Base-by-base conservation (phyloP, 2,888 invertebrate genomes). In the Cheilosia scutellata region DNA sequence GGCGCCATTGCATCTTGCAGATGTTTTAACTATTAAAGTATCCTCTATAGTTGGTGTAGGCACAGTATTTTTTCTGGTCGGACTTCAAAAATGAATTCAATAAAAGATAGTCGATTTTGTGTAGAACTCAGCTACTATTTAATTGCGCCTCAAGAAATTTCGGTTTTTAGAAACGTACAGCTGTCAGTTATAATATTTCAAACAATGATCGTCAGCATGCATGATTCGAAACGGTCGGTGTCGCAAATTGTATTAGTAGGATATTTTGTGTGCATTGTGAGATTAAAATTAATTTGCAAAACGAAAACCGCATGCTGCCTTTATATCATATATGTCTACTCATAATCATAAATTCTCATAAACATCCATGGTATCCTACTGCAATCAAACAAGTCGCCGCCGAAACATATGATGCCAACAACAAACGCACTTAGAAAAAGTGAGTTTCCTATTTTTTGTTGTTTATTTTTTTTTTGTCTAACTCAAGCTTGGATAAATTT, bases 391-490 rank as follows among this genome's bases (percentile, higher is more conserved):
- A 13, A 57, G 16, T 63, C 65, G 27, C 63, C 68, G 55, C 55
- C 31, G 70, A 77, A 16, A 9, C 51, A 40, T 42, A 29, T 11
- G 27, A 53, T 44, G 70, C 31, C 62, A 57, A 33, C 68, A 57
- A 49, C 16, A 57, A 70, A 58, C 65, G 83, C 83, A 79, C 74
- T 84, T 79, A 49, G 79, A 6, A 44, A 77, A 70, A 76, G 83
- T 84, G 83, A 84, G 83, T 84, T 74, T 2, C 6, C 31, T 49
- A 47, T 49, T 53, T 42, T 37, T 27, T 49, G 5, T 53, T 57
- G 40, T 63, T 70, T 58, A 65, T 29, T 31, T 65, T 37, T n/a
- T n/a, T 72, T 37, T 25, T 31, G 42, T 13, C 33, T 31, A 53
- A 47, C 16, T 70, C 16, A 40, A 40, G 27, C 33, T 40, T 11